phyloP scores from a whole-genome alignment of 2,888 invertebrate genomes.

The Argyra leucocephala region DNA sequence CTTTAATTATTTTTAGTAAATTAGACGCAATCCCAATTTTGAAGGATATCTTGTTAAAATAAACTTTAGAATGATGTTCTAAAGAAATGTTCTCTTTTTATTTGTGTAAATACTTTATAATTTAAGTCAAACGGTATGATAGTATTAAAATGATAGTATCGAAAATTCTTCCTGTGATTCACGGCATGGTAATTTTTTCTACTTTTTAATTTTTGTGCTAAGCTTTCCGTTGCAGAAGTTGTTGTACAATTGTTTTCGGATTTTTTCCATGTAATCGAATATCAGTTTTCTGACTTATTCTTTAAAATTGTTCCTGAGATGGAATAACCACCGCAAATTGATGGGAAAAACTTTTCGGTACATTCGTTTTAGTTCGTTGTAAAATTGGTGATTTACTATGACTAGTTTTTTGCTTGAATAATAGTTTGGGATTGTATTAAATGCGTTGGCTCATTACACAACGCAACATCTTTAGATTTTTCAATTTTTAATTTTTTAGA shows the following conservation, averaged over 20 bases:
- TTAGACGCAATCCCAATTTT: no score
- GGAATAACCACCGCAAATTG: not conserved
- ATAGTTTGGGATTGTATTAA: slow-evolving; percentile 11
- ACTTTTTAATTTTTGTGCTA: slow-evolving; percentile 19
- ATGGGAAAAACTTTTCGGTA: not conserved
- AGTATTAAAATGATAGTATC: no score
- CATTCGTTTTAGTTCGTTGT: slow-evolving; percentile 20
- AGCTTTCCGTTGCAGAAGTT: slow-evolving; percentile 11
- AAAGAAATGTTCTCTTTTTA: no score
- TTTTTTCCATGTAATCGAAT: slow-evolving; percentile 14
- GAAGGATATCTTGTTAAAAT: no score
- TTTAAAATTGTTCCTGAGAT: not conserved
- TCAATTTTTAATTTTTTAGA: slow-evolving; percentile 15
- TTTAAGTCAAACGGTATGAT: no score
- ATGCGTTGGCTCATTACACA: slow-evolving; percentile 10
- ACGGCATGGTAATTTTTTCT: slow-evolving; percentile 16
- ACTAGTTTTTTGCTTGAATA: slow-evolving; percentile 10
- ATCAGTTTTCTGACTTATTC: not conserved
- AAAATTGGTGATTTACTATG: slow-evolving; percentile 24
- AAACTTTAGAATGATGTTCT: no score
- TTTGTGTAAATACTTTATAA: no score
- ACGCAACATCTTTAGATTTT: slow-evolving; percentile 11
- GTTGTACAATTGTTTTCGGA: slow-evolving; percentile 16
- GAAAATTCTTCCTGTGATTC: not conserved
- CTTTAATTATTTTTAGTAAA: no score